Base-by-base conservation (phyloP, 2,797 vertebrate genomes). In the Petrocephalus schoutedeni region DNA sequence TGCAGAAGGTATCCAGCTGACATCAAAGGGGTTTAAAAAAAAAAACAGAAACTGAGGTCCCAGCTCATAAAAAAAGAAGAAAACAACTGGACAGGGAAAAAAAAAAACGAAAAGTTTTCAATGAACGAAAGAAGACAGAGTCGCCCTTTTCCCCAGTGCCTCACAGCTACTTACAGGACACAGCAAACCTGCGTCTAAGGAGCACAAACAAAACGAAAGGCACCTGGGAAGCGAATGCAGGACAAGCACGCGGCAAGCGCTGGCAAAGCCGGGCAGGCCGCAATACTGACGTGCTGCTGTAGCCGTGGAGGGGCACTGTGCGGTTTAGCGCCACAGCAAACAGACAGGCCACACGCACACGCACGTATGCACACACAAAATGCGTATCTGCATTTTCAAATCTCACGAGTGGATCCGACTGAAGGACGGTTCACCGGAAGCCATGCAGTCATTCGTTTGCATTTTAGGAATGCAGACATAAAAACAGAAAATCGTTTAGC, bases 401-500 rank as follows among this genome's bases (percentile, higher is more conserved):
- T 74, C 36, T 41, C 41, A 85, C 61, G 2, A 36, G 16, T n/a
- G 51, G 32, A 74, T 74, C 57, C 45, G 53, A 53, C 54, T 87
- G 36, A 54, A 59, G 36, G 59, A 80, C 41, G 16, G 36, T 51
- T 23, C 56, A 89, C 57, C 12, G 77, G 67, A 87, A 49, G 28
- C 45, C 56, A 89, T 89, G 74, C 86, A 83, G 86, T 67, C 23
- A 64, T 59, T 23, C 21, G 67, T 61, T 61, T 89, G 28, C 83
- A 57, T 88, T 86, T 88, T 36, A 87, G n/a, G 58, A 88, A 88
- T 88, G 88, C 51, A 89, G 41, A 83, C 57, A 82, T 1, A 23
- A 56, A 86, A 64, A 82, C 16, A 80, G 59, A 64, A 54, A 14
- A 14, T 54, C 53, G 74, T 67, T 83, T n/a, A 87, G 74, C 74